phyloP scores from a whole-genome alignment of 2,888 invertebrate species.

The Saturnia japonica region DNA sequence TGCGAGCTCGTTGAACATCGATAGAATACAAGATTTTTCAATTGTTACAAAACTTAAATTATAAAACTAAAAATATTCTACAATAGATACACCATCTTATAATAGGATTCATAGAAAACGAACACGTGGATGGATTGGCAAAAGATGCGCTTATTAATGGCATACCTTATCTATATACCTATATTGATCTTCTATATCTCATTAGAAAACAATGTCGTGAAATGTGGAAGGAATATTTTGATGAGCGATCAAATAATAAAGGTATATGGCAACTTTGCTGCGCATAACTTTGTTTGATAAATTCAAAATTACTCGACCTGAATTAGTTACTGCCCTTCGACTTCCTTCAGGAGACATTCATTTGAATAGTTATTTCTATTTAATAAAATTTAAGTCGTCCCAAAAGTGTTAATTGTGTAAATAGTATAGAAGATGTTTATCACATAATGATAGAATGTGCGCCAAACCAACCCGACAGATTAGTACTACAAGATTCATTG shows the following conservation, averaged over 20 bases:
- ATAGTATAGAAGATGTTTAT: background rate
- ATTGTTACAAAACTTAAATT: background rate
- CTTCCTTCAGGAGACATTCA: background rate
- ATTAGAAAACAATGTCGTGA: background rate
- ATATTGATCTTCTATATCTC: background rate
- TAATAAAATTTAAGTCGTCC: background rate
- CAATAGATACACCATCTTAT: background rate
- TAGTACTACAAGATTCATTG: background rate
- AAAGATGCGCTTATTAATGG: background rate
- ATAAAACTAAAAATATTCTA: background rate
- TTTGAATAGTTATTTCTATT: background rate
- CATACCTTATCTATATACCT: background rate
- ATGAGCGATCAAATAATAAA: background rate
- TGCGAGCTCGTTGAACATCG: background rate
- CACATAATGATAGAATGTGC: background rate
- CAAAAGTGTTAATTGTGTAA: background rate
- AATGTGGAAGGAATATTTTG: conserved; percentile 1
- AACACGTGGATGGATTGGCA: background rate
- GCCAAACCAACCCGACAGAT: background rate
- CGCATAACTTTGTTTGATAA: background rate
- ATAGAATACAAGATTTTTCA: background rate
- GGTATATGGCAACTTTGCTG: background rate
- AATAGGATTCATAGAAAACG: background rate
- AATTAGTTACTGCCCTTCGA: background rate
- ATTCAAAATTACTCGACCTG: background rate